Evolutionary conservation across 2,797 vertebrate species (phyloP).

Genomic region (Yasuhikotakia modesta): DNA sequence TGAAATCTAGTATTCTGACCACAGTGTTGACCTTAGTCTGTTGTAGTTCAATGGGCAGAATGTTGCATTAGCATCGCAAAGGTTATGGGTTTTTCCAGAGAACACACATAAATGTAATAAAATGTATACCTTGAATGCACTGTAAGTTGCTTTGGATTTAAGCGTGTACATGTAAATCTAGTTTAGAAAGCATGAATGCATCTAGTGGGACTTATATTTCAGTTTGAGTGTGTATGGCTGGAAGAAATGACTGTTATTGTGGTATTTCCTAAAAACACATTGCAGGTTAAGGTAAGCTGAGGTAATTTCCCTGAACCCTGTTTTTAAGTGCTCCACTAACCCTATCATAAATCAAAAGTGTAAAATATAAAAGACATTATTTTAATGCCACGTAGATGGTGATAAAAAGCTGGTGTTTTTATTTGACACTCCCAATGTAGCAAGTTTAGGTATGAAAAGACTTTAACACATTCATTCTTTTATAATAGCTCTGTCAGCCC

Average conservation of each 20-base stretch:
- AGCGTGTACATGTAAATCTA: too few species aligned
- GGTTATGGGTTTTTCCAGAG: too few species aligned
- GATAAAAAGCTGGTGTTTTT: constrained; percentile 7
- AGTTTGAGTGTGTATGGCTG: constrained; percentile 12
- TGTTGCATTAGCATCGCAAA: too few species aligned
- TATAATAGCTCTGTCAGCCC: constrained; percentile 20
- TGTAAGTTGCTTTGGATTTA: too few species aligned
- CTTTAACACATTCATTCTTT: constrained; percentile 29
- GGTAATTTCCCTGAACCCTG: neutral
- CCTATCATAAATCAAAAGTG: neutral
- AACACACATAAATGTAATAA: too few species aligned
- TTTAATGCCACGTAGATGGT: neutral
- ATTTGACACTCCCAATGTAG: constrained; percentile 14
- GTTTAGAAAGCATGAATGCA: neutral
- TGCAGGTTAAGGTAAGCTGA: neutral
- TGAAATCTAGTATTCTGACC: neutral
- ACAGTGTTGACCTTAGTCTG: too few species aligned
- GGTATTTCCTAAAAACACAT: constrained; percentile 20
- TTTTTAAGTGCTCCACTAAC: neutral
- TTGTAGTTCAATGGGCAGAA: too few species aligned
- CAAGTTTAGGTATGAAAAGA: constrained; percentile 39
- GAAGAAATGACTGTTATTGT: constrained; percentile 25
- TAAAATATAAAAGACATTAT: neutral
- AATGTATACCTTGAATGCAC: too few species aligned
- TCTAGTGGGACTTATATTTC: neutral